Percentiles rank a stretch among this genome's conserved stretches.
These are phyloP conservation scores for Todiramphus chloris DNA, from an alignment of 2,113 vertebrate genomes.

Conservation along the genomic window DNA sequence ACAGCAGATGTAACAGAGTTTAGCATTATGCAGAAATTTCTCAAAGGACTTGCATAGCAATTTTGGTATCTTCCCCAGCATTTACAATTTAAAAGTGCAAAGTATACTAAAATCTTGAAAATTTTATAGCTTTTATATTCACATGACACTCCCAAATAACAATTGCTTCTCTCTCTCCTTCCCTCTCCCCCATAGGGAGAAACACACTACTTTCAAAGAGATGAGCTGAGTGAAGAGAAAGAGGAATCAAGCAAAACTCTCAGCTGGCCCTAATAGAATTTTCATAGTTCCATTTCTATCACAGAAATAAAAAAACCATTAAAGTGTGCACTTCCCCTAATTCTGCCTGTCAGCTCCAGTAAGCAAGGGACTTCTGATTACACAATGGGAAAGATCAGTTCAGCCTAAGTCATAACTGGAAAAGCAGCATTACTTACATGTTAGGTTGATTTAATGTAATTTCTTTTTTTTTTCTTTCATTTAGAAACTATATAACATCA, in stretches of 20 bases:
- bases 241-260: conserved; percentile 27
- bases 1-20: conserved; percentile 70
- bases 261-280: conserved; percentile 49
- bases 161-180: background rate
- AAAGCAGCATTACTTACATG: background rate
- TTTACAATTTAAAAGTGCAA: conserved; percentile 59
- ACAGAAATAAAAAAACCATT: background rate
- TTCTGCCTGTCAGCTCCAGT: conserved; percentile 25
- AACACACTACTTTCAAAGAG: background rate
- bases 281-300: conserved; percentile 40
- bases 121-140: conserved; percentile 15
- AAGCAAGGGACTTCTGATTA: conserved; percentile 2
- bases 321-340: background rate
- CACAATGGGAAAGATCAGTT: background rate
- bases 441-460: background rate
- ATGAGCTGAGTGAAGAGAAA: conserved; percentile 41
- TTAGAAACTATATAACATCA: background rate
- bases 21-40: conserved; percentile 37
- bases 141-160: conserved; percentile 10
- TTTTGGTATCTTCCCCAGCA: conserved; percentile 41
- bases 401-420: background rate
- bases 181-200: background rate
- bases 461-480: background rate
- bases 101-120: conserved; percentile 40
- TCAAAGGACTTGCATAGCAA: conserved; percentile 49